Evolutionary conservation across 2,888 invertebrate genomes (phyloP).

Genomic region (Habrosyne pyritoides): DNA sequence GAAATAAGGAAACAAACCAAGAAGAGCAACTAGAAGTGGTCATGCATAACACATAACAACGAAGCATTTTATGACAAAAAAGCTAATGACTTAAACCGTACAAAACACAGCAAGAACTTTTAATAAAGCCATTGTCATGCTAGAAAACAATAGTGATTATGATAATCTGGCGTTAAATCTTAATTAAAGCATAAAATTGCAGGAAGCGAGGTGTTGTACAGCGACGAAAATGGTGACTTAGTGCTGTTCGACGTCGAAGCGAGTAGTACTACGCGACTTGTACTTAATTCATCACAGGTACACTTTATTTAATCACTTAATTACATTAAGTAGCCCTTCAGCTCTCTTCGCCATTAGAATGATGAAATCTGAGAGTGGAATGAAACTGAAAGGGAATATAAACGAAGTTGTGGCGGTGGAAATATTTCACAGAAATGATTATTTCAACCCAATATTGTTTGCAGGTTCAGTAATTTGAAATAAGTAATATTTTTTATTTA

Average conservation of each 20-base stretch:
- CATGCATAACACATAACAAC: not conserved
- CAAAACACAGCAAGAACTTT: not conserved
- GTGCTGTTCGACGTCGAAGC: conserved; percentile 80
- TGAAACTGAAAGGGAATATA: not conserved
- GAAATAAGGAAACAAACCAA: too few species aligned
- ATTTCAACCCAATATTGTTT: too few species aligned
- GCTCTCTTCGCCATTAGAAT: not conserved
- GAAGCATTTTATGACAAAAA: not conserved
- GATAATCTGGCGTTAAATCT: conserved; percentile 5
- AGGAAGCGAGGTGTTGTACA: conserved; percentile 87
- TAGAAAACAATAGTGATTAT: conserved; percentile 4
- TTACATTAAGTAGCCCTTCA: not conserved
- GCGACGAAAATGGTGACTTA: conserved; percentile 82
- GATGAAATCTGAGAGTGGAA: not conserved
- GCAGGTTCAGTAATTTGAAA: too few species aligned
- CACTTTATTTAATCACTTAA: not conserved
- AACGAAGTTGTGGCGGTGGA: too few species aligned
- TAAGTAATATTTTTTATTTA: too few species aligned
- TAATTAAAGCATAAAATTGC: conserved; percentile 48
- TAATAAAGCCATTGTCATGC: not conserved
- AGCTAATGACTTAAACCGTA: not conserved
- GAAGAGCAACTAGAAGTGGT: not conserved
- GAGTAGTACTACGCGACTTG: conserved; percentile 60
- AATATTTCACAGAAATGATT: too few species aligned
- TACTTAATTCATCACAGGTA: conserved; percentile 77